Evolutionary conservation across 1,140 invertebrate species (phyloP).

Genomic region (Pogonomyrmex barbatus): DNA sequence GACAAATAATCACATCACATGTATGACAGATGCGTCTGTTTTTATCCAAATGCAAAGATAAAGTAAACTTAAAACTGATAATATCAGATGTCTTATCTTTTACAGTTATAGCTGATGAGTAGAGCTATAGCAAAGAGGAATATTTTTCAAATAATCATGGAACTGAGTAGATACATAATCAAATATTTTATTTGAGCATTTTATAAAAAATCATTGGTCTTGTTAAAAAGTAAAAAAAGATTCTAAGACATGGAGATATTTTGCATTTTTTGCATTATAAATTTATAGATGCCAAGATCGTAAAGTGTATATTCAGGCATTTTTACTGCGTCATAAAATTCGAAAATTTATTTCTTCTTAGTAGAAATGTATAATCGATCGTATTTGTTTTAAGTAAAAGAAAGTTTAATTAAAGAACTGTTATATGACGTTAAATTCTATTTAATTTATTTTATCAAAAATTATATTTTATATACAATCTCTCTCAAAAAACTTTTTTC

Average conservation of each 20-base stretch:
- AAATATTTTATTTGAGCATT: neutral
- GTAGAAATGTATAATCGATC: neutral
- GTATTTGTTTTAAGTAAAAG: neutral
- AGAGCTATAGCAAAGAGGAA: neutral
- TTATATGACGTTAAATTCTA: too few species aligned
- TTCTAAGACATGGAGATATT: neutral
- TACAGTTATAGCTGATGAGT: neutral
- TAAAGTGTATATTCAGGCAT: neutral
- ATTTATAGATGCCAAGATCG: neutral
- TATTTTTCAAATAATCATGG: conserved; percentile 1
- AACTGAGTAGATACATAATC: neutral
- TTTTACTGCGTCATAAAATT: neutral
- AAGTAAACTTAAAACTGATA: conserved; percentile 39
- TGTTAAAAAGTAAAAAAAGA: neutral
- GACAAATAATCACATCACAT: conserved; percentile 23
- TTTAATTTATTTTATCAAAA: neutral
- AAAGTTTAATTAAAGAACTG: neutral
- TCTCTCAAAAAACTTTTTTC: neutral
- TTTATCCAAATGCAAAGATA: conserved; percentile 40
- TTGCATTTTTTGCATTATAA: neutral
- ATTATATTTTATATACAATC: neutral
- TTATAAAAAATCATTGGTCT: neutral
- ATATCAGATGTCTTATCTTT: conserved; percentile 27
- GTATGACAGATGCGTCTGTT: conserved; percentile 8
- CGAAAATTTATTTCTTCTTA: neutral